A percentile compares a stretch with the other conserved stretches of the same genome.
Conservation (phyloP, 2,113 vertebrate genomes). For the Cnemophilus loriae region DNA sequence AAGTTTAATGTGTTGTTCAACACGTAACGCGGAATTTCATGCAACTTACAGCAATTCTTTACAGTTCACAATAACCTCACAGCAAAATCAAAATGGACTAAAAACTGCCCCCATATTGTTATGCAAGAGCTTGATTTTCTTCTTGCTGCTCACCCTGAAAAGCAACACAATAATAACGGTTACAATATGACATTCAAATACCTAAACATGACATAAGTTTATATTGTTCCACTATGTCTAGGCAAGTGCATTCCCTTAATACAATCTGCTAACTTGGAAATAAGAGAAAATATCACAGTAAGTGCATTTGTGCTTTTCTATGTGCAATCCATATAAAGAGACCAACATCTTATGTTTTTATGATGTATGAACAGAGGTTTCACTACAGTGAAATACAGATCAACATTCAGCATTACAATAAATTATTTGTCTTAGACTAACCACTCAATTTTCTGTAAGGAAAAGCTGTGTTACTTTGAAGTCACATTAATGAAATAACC, state of each 20-base stretch:
- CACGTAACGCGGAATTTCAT: neutral
- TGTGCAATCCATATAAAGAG: neutral
- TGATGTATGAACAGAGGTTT: neutral
- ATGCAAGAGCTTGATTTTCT: neutral
- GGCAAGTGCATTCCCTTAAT: neutral
- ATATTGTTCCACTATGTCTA: neutral
- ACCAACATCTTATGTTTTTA: neutral
- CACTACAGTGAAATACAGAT: neutral
- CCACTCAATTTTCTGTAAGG: neutral
- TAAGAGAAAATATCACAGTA: neutral
- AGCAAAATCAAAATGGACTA: neutral
- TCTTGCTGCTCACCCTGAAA: slow-evolving; percentile 32
- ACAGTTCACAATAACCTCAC: neutral
- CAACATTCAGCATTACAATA: neutral
- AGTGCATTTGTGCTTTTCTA: neutral
- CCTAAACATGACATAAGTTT: neutral
- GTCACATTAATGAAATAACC: neutral
- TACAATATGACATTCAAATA: neutral
- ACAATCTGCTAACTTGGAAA: neutral
- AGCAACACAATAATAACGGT: neutral
- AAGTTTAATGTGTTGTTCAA: slow-evolving; percentile 30
- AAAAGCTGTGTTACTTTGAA: neutral
- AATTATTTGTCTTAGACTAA: neutral
- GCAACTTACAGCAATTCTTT: slow-evolving; percentile 17
- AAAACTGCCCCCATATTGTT: neutral